phyloP scores from a whole-genome alignment of 2,888 invertebrate species.

The Eilema griseolum region DNA sequence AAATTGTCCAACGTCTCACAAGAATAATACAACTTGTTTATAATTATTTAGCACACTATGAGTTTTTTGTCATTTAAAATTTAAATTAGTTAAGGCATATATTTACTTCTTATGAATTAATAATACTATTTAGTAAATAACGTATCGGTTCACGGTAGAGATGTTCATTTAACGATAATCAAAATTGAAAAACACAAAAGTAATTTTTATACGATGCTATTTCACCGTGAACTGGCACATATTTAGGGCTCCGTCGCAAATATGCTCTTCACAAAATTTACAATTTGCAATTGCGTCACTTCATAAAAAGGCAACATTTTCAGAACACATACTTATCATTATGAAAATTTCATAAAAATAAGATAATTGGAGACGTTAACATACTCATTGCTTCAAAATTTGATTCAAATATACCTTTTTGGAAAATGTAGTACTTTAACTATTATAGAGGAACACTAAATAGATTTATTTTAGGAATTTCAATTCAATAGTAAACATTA shows the following conservation, averaged over 20 bases:
- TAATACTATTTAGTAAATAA: conserved; percentile 42
- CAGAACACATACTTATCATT: neutral
- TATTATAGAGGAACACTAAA: too few species aligned
- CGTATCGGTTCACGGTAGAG: conserved; percentile 22
- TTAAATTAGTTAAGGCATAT: conserved; percentile 26
- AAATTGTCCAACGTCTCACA: conserved; percentile 14
- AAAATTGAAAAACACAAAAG: neutral
- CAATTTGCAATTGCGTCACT: neutral
- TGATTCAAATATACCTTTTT: too few species aligned
- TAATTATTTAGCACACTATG: conserved; percentile 41
- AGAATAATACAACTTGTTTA: neutral
- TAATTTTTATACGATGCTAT: neutral
- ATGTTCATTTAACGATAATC: neutral
- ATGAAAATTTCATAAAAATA: neutral
- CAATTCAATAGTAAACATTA: too few species aligned
- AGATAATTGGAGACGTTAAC: too few species aligned
- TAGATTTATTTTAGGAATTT: too few species aligned
- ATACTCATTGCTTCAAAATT: too few species aligned
- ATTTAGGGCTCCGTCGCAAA: conserved; percentile 18
- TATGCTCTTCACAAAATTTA: neutral
- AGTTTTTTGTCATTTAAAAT: conserved; percentile 24
- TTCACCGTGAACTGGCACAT: conserved; percentile 24
- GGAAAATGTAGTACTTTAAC: too few species aligned
- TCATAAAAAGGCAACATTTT: neutral
- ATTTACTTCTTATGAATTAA: conserved; percentile 56